Base-by-base conservation (phyloP, 30 jellyfish, hydroid and myxozoan genomes). In the Aurelia sp. region DNA sequence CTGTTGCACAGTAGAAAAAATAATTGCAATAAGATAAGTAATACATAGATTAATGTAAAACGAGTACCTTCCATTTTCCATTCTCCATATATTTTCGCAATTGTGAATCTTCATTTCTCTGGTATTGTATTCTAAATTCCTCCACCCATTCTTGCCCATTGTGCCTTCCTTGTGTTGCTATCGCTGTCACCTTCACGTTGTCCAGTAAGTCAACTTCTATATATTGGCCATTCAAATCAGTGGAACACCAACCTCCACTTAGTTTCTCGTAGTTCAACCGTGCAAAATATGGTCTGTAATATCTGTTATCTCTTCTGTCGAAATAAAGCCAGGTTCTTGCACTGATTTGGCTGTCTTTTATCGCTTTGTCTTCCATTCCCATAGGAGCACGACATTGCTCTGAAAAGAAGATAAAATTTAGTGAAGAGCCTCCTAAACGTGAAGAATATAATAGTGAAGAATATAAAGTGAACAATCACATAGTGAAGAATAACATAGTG, bases 221-320 rank as follows among this genome's bases (percentile, higher is more conserved):
- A 77, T 82, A 84, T 69, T 88, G 98, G 6, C 77, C 86, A 6
- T 82, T 86, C 66, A 73, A 57, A 23, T 84, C 97, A 3, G 76
- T 94, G 9, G 98, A 93, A 57, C 98, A 93, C 98, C 98, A 93
- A 10, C 91, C 96, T 9, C 98, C 98, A 50, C 97, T 86, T 13
- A 80, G 82, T 61, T 80, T 59, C 44, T 64, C 76, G 57, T 62
- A 64, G 65, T 93, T 89, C 79, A 93, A 63, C 9, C 98, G 93
- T 3, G 96, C 97, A 61, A 67, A 81, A 20, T 79, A 66, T 22
- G 97, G 96, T 31, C 96, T 74, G 80, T 86, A 93, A 47, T 88
- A 89, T 41, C 92, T 58, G 21, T 59, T 69, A 61, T 66, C 80
- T 21, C 86, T 50, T 47, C 82, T 66, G 15, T 88, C 84, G 79